Conservation (phyloP, 2,113 vertebrate species). For the Spermophilus dauricus region DNA sequence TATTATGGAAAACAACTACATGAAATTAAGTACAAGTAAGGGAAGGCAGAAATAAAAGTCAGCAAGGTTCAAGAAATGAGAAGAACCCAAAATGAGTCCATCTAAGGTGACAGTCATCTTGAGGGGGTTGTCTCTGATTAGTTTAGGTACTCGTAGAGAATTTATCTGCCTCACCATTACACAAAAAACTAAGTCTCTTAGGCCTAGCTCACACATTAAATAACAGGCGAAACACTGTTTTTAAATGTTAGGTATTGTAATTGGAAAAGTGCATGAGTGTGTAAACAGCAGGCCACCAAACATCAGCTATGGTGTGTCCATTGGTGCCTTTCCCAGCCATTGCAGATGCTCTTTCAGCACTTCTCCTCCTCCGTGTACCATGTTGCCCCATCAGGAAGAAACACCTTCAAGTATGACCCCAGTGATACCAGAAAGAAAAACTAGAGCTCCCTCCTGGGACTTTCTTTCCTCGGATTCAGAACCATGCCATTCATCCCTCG, state of each 20-base stretch:
- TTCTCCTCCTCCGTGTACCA: background rate
- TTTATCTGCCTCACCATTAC: background rate
- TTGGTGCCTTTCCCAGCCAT: background rate
- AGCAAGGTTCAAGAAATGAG: background rate
- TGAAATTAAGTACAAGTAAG: background rate
- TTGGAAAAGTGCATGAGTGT: accelerated
- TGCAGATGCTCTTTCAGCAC: accelerated
- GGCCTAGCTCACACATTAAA: background rate
- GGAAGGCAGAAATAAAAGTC: background rate
- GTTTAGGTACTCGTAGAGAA: background rate
- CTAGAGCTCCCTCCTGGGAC: background rate
- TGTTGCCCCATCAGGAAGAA: background rate
- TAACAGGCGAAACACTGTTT: accelerated
- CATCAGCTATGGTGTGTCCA: background rate
- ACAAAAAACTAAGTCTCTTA: background rate
- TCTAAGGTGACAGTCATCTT: background rate
- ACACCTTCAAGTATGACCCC: background rate
- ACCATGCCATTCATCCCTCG: background rate
- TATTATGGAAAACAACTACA: background rate
- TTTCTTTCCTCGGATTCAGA: background rate
- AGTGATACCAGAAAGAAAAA: background rate
- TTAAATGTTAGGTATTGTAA: background rate
- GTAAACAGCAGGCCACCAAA: accelerated
- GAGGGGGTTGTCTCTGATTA: background rate
- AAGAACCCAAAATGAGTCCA: background rate